Conservation (phyloP, 2,888 invertebrate species). For the Volucella inflata region DNA sequence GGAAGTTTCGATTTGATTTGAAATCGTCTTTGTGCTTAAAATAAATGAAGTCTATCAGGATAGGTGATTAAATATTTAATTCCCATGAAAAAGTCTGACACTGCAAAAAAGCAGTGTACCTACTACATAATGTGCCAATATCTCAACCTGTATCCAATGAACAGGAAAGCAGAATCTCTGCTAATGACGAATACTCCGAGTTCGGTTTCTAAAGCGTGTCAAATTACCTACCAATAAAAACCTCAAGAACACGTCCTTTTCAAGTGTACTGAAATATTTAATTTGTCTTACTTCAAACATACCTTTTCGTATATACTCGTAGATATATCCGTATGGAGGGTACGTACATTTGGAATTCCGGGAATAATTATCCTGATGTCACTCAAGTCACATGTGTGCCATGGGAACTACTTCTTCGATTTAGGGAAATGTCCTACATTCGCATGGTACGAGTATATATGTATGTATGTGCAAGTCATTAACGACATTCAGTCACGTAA, state of each 20-base stretch:
- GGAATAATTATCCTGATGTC: background rate
- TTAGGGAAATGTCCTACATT: background rate
- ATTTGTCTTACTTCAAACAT: background rate
- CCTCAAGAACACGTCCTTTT: slow-evolving; percentile 2
- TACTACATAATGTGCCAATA: too few relatives aligned
- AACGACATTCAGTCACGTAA: slow-evolving; percentile 37
- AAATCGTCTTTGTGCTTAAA: too few relatives aligned
- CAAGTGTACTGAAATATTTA: slow-evolving; percentile 1
- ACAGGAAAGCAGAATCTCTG: slow-evolving; percentile 7
- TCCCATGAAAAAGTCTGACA: background rate
- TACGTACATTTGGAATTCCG: background rate
- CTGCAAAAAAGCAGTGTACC: slow-evolving; percentile 7
- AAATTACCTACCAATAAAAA: slow-evolving; percentile 35
- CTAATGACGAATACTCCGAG: background rate
- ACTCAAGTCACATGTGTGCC: background rate
- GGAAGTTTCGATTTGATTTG: too few relatives aligned
- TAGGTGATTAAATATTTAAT: too few relatives aligned
- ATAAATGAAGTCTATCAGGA: too few relatives aligned
- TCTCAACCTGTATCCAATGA: background rate
- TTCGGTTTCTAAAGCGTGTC: slow-evolving; percentile 3
- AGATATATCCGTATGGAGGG: too few relatives aligned
- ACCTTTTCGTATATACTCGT: background rate
- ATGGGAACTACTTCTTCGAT: slow-evolving; percentile 4
- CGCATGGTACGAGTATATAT: too few relatives aligned
- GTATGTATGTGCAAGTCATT: slow-evolving; percentile 9